Conservation (phyloP, 2,888 invertebrate genomes). For the Atrina japonica region DNA sequence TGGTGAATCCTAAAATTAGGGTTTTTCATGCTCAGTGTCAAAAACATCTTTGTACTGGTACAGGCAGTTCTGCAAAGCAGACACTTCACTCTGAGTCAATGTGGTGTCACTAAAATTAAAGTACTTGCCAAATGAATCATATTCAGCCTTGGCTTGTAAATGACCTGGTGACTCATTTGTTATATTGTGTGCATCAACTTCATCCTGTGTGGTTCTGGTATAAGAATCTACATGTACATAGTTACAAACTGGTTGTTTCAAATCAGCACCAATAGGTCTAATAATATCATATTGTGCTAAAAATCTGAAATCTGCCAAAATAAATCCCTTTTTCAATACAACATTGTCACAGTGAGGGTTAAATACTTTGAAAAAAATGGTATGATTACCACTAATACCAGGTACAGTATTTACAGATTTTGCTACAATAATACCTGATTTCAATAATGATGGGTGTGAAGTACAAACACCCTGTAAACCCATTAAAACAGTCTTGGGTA, state of each 20-base stretch:
- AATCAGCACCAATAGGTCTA: too few species aligned
- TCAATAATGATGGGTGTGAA: slow-evolving; percentile 18
- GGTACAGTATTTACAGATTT: slow-evolving; percentile 27
- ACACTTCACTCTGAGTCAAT: background rate
- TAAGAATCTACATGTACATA: too few species aligned
- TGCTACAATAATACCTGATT: slow-evolving; percentile 40
- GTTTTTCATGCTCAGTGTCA: too few species aligned
- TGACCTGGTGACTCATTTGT: too few species aligned
- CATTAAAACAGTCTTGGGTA: slow-evolving; percentile 11
- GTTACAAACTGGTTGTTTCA: too few species aligned
- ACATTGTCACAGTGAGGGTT: slow-evolving; percentile 32
- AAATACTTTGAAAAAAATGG: slow-evolving; percentile 35
- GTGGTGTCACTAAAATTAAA: background rate
- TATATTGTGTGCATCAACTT: too few species aligned
- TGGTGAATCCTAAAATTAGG: slow-evolving; percentile 31
- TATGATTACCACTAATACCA: background rate
- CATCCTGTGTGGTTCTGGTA: too few species aligned
- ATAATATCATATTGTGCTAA: slow-evolving; percentile 19
- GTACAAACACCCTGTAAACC: slow-evolving; percentile 42
- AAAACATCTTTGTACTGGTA: slow-evolving; percentile 11
- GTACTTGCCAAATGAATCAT: slow-evolving; percentile 6
- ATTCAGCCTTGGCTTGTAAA: too few species aligned
- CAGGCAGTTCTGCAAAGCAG: background rate
- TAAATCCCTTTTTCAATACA: slow-evolving; percentile 16
- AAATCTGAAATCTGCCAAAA: slow-evolving; percentile 34